Percentiles rank a stretch among this genome's conserved stretches.
These are phyloP conservation scores for Gadus macrocephalus DNA, from an alignment of 2,113 vertebrate genomes.

Conservation along the genomic window DNA sequence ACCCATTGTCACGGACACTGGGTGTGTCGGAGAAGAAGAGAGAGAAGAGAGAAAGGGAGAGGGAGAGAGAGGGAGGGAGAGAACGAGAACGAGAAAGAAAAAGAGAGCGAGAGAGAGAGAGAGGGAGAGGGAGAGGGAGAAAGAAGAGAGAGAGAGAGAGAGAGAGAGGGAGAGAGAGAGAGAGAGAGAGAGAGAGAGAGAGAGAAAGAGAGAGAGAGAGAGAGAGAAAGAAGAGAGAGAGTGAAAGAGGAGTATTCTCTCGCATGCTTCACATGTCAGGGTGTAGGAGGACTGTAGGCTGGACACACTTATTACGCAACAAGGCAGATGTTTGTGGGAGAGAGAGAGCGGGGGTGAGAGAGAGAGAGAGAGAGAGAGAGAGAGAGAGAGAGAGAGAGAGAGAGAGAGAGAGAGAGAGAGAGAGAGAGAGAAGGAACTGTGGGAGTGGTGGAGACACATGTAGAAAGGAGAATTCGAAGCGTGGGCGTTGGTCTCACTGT, in stretches of 20 bases:
- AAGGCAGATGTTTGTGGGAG: slow-evolving; percentile 70
- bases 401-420: slow-evolving; percentile 27
- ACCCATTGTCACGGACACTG: too few species aligned
- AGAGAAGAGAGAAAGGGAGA: too few species aligned
- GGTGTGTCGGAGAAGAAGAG: too few species aligned
- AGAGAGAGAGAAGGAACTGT: slow-evolving; percentile 36
- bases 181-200: background rate
- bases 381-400: too few species aligned
- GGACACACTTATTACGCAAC: slow-evolving; percentile 60
- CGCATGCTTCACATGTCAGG: slow-evolving; percentile 57
- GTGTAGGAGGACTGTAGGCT: slow-evolving; percentile 52
- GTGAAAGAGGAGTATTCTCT: slow-evolving; percentile 31
- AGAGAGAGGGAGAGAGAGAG: slow-evolving; percentile 26
- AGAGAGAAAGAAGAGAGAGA: background rate
- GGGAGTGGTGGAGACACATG: slow-evolving; percentile 9
- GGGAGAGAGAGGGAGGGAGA: too few species aligned
- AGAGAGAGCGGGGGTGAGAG: slow-evolving; percentile 3
- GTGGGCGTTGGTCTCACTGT: too few species aligned
- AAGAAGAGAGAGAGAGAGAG: slow-evolving; percentile 23
- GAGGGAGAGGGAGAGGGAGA: background rate
- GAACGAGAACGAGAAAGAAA: background rate
- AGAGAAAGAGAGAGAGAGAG: slow-evolving; percentile 13
- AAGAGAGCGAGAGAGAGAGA: slow-evolving; percentile 34
- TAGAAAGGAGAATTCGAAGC: too few species aligned
- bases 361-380: slow-evolving; percentile 1